Conservation (phyloP, 2,797 vertebrate species). For the Nyctibius grandis region DNA sequence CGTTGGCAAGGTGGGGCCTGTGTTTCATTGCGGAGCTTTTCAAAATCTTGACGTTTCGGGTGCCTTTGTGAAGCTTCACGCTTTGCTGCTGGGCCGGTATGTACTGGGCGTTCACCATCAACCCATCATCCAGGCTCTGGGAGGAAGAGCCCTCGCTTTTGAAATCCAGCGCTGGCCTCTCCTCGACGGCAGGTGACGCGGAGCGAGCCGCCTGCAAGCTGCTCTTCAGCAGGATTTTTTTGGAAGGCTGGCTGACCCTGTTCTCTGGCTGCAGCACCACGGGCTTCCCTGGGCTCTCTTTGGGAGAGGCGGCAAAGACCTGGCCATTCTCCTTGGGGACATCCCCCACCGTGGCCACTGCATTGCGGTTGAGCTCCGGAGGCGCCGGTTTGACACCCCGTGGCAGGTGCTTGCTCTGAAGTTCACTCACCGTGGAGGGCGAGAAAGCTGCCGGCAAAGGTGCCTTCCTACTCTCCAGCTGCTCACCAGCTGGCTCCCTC, state of each 20-base stretch:
- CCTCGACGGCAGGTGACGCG: neutral
- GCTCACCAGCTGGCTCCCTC: slow-evolving; percentile 72
- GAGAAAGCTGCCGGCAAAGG: slow-evolving; percentile 28
- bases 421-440: slow-evolving; percentile 18
- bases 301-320: slow-evolving; percentile 37
- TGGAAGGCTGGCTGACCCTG: slow-evolving; percentile 69
- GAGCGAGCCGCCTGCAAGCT: slow-evolving; percentile 27
- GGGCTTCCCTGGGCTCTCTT: slow-evolving; percentile 67
- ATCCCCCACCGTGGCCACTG: slow-evolving; percentile 41
- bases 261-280: slow-evolving; percentile 56
- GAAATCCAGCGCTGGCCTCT: slow-evolving; percentile 72
- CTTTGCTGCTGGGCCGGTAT: slow-evolving; percentile 73
- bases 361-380: slow-evolving; percentile 39
- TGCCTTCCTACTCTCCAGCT: slow-evolving; percentile 68
- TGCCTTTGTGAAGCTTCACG: slow-evolving; percentile 73
- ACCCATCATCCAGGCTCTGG: slow-evolving; percentile 80
- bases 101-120: slow-evolving; percentile 75
- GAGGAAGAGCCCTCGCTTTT: slow-evolving; percentile 81
- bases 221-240: slow-evolving; percentile 70
- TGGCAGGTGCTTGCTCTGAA: slow-evolving; percentile 70
- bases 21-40: slow-evolving; percentile 70
- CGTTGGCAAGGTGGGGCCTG: slow-evolving; percentile 29
- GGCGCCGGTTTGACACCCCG: slow-evolving; percentile 43
- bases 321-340: slow-evolving; percentile 60
- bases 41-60: slow-evolving; percentile 72